phyloP scores from a whole-genome alignment of 64 coral and sea anemone species.

The Stichodactyla helianthus region DNA sequence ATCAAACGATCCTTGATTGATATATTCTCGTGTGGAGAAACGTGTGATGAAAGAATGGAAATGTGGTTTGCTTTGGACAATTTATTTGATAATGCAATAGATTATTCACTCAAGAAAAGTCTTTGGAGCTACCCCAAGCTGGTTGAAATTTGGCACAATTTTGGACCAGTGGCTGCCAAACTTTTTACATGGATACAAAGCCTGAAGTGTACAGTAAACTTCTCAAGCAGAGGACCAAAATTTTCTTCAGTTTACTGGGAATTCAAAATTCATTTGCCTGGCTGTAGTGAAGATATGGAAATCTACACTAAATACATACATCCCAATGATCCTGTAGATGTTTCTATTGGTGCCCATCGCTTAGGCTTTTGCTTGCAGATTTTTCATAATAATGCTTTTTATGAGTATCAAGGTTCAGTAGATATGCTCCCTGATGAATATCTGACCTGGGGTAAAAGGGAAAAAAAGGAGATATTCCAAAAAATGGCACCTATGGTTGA shows the following conservation, averaged over 20 bases:
- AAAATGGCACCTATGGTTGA: constrained; percentile 39
- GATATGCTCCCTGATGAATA: constrained; percentile 25
- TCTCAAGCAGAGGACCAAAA: constrained; percentile 11
- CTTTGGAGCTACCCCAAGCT: constrained; percentile 32
- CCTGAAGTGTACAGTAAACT: neutral
- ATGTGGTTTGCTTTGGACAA: neutral
- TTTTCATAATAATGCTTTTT: neutral
- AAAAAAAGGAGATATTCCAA: neutral
- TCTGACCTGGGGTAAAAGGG: constrained; percentile 19
- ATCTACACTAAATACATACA: constrained; percentile 35
- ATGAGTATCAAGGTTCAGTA: constrained; percentile 9
- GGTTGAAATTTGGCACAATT: constrained; percentile 49
- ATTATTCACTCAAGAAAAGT: constrained; percentile 10
- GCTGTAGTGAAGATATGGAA: constrained; percentile 22
- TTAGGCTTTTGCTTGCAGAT: neutral
- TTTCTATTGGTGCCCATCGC: neutral
- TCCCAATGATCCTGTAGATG: constrained; percentile 16
- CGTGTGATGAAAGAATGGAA: neutral
- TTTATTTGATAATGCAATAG: neutral
- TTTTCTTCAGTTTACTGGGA: constrained; percentile 20
- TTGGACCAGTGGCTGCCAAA: constrained; percentile 65
- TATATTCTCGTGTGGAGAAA: neutral
- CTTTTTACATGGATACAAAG: constrained; percentile 58
- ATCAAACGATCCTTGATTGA: constrained; percentile 37
- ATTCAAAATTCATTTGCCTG: constrained; percentile 44